phyloP scores from a whole-genome alignment of 2,888 invertebrate genomes.

The Auanema sp. region DNA sequence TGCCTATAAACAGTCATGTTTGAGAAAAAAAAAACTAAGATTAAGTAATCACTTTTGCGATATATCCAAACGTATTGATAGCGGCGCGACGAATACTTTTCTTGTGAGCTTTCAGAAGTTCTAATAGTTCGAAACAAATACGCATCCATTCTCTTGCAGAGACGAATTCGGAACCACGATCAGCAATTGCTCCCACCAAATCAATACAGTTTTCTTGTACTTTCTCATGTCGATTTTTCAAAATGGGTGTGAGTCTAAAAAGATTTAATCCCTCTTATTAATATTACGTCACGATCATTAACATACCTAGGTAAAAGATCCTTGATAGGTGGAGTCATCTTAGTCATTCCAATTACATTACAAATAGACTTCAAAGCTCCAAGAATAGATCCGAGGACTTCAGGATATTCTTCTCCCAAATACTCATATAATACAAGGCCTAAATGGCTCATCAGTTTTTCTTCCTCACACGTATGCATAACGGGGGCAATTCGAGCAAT shows the following conservation, averaged over 20 bases:
- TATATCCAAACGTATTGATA: conserved; percentile 99
- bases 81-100: conserved; percentile 97
- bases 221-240: conserved; percentile 84
- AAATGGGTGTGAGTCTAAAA: conserved; percentile 81
- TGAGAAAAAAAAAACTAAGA: conserved; percentile 32
- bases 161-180: conserved; percentile 94
- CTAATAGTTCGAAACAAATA: conserved; percentile 95
- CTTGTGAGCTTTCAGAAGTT: conserved; percentile 95
- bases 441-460: conserved; percentile 98
- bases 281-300: no score
- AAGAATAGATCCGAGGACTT: conserved; percentile 87
- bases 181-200: conserved; percentile 96
- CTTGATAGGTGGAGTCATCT: conserved; percentile 99
- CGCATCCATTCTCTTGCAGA: conserved; percentile 99
- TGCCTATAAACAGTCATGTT: conserved; percentile 26
- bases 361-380: conserved; percentile 99
- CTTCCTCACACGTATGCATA: conserved; percentile 99
- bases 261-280: no score
- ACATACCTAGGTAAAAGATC: conserved; percentile 69
- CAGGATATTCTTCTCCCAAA: conserved; percentile 95
- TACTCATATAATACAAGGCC: conserved; percentile 98
- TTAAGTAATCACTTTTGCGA: conserved; percentile 95
- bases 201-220: conserved; percentile 99
- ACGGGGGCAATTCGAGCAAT: conserved; percentile 95
- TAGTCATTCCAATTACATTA: conserved; percentile 99